A percentile compares a stretch with the other conserved stretches of the same genome.
Evolutionary conservation across 2,797 vertebrate genomes (phyloP).

Genomic region (Petrocephalus sullivani): DNA sequence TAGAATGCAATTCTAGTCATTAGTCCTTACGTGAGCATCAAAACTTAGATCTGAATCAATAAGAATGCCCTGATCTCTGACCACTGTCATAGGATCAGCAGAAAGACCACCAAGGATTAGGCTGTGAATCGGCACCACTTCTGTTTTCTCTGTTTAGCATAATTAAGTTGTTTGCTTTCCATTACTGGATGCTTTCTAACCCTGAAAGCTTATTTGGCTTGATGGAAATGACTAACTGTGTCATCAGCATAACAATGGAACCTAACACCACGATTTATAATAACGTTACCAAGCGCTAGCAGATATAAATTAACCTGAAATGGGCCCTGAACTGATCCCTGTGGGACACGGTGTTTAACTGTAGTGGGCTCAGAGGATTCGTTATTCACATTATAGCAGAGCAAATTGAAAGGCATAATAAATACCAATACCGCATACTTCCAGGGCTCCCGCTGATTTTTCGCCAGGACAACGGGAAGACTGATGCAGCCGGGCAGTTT

Average conservation of each 20-base stretch:
- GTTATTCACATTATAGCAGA: neutral
- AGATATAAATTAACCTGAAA: neutral
- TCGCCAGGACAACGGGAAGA: constrained; percentile 89
- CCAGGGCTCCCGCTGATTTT: constrained; percentile 92
- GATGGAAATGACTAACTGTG: neutral
- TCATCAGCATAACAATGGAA: neutral
- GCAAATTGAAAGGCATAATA: neutral
- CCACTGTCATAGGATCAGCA: neutral
- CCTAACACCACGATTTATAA: neutral
- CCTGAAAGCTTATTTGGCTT: neutral
- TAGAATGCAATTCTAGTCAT: no score
- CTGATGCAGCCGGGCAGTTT: constrained; percentile 88
- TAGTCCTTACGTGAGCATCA: no score
- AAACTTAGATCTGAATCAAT: no score
- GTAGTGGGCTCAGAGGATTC: neutral
- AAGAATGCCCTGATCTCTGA: no score
- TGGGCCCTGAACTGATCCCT: neutral
- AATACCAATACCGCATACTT: neutral
- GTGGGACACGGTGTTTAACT: neutral
- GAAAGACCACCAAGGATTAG: neutral
- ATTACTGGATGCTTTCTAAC: neutral
- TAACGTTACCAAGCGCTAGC: neutral
- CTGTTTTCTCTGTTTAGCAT: neutral
- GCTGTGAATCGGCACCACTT: neutral
- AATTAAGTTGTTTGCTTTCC: neutral